These are phyloP conservation scores for Tinea pellionella DNA, from an alignment of 2,888 invertebrate species.

Conservation along the genomic window DNA sequence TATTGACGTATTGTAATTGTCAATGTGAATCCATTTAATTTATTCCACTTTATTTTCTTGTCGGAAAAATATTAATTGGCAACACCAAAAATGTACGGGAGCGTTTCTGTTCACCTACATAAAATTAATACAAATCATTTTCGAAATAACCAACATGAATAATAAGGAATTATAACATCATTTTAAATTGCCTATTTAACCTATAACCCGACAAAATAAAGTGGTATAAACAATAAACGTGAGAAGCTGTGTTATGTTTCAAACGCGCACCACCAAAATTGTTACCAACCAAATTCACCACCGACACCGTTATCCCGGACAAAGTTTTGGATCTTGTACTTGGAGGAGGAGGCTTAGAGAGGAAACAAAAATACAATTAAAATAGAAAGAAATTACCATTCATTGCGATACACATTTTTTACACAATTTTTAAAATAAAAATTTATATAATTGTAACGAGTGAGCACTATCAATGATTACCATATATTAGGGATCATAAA, in stretches of 20 bases:
- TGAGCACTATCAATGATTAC: no score
- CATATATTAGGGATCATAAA: no score
- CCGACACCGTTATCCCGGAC: constrained; percentile 65
- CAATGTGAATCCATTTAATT: background rate
- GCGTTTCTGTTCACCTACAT: no score
- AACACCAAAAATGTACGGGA: no score
- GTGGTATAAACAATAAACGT: constrained; percentile 3
- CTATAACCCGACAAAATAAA: background rate
- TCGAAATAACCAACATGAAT: no score
- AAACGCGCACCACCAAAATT: constrained; percentile 15
- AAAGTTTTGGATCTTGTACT: constrained; percentile 60
- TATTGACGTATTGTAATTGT: background rate
- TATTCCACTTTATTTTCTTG: background rate
- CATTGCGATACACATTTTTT: background rate
- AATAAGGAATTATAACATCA: background rate
- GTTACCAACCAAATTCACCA: constrained; percentile 67
- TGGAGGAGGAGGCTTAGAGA: constrained; percentile 33
- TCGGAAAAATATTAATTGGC: no score
- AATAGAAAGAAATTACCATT: background rate
- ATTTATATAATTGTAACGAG: no score
- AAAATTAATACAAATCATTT: no score
- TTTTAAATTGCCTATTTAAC: background rate
- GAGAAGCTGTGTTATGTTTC: constrained; percentile 1
- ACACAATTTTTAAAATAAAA: background rate
- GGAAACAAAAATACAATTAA: constrained; percentile 8